phyloP scores from a whole-genome alignment of 2,113 vertebrate species.

The Solea solea region DNA sequence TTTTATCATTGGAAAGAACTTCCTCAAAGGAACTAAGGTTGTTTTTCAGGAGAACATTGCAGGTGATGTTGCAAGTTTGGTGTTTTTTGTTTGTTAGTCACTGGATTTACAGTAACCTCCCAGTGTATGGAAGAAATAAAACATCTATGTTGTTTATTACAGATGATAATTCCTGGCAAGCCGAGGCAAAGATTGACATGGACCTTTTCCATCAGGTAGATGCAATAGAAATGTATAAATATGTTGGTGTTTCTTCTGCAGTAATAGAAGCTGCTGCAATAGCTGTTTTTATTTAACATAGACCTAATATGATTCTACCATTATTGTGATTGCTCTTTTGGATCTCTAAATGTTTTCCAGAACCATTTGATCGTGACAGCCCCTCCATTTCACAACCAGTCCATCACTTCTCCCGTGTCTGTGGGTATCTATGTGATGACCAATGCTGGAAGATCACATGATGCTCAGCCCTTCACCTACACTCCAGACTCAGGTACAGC shows the following conservation, averaged over 20 bases:
- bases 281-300: conserved; percentile 3
- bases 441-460: conserved; percentile 95
- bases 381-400: conserved; percentile 93
- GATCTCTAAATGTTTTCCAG: conserved; percentile 70
- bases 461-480: conserved; percentile 95
- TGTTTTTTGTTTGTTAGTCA: not conserved
- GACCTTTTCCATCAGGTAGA: conserved; percentile 98
- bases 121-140: not conserved
- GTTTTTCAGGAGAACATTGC: conserved; percentile 95
- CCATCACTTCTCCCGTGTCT: conserved; percentile 89
- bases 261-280: not conserved
- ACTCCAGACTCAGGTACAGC: conserved; percentile 92
- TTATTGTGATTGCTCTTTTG: not conserved
- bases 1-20: conserved; percentile 99
- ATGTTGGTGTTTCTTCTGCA: not conserved
- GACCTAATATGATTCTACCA: not conserved
- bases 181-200: conserved; percentile 98
- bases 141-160: conserved; percentile 51
- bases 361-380: conserved; percentile 99
- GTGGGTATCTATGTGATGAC: conserved; percentile 96
- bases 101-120: not conserved
- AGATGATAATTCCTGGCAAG: conserved; percentile 98
- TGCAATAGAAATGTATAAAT: not conserved
- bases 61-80: conserved; percentile 48
- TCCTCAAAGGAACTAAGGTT: conserved; percentile 99